Evolutionary conservation across 37 sponge, comb jelly and placozoan genomes (phyloP).

Genomic region (Chondrilla cf. caribensis): DNA sequence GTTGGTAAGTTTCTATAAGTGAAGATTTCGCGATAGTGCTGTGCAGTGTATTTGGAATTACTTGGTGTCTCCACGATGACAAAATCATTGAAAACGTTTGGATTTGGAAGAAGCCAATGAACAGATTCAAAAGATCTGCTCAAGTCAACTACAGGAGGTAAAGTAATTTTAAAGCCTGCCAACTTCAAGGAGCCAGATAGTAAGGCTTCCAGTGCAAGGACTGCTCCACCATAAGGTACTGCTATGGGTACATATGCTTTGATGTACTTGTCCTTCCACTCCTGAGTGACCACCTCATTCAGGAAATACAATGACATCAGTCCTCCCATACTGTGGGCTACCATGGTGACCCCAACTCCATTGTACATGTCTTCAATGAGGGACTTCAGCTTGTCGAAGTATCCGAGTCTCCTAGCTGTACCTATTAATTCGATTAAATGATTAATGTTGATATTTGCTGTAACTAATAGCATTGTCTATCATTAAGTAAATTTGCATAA

Average conservation of each 20-base stretch:
- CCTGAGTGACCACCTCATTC: constrained; percentile 34
- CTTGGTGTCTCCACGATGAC: constrained; percentile 19
- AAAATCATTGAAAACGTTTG: not conserved
- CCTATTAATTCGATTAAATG: too few species aligned
- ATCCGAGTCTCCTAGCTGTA: not conserved
- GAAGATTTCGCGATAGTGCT: constrained; percentile 72
- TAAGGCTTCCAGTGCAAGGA: not conserved
- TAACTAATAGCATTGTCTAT: too few species aligned
- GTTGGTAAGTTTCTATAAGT: constrained; percentile 25
- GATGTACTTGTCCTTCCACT: constrained; percentile 65
- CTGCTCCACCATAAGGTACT: constrained; percentile 39
- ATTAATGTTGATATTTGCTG: too few species aligned
- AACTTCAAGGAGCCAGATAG: too few species aligned
- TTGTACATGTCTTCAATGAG: constrained; percentile 42
- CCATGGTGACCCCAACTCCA: constrained; percentile 35
- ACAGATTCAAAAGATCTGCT: not conserved
- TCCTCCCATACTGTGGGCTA: constrained; percentile 63
- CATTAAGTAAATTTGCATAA: too few species aligned
- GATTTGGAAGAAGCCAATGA: constrained; percentile 25
- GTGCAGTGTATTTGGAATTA: constrained; percentile 61
- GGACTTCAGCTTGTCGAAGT: constrained; percentile 20
- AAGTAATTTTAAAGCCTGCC: not conserved
- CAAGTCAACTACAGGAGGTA: not conserved
- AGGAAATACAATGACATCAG: constrained; percentile 48
- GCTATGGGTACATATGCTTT: constrained; percentile 49